Evolutionary conservation across 2,797 vertebrate species (phyloP), one percentile per base, ranked within the genome.

Genomic region (Odontamblyopus lacepedii): DNA sequence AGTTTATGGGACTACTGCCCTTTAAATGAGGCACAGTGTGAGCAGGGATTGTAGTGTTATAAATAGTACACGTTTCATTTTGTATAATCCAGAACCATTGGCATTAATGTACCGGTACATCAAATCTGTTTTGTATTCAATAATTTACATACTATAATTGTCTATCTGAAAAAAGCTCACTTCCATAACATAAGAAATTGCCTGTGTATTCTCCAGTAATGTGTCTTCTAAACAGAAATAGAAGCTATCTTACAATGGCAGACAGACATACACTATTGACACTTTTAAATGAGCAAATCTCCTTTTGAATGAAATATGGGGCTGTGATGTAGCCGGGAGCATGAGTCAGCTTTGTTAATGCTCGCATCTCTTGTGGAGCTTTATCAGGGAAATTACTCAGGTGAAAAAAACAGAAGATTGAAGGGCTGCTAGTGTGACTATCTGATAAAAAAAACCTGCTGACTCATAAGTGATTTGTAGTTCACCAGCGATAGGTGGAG

Each of bases 311-410:
- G 63, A 86, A 85, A 85, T 60, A 71, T 65, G 63, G 62, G 80
- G 77, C 87, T 80, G 71, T 70, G 79, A 79, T 86, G 77, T 73
- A 75, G 27, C 76, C 72, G 80, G 73, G 71, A 71, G 78, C 71
- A 71, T 80, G 83, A 91, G 84, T 88, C 87, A 89, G 81, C 78
- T 87, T 84, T 85, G 78, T 85, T 84, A 82, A 85, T 78, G 27
- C 80, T 76, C 77, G 41, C 71, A 72, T 79, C 76, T 80, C 77
- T 63, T 2, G 26, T 4, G 66, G 83, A 63, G 82, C 85, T 81
- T 90, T 88, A 87, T 90, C 81, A 67, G 53, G 75, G 72, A 78
- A 83, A 78, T 81, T 76, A 73, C 76, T 87, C 81, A 67, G 80
- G 75, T 74, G 56, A 72, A 79, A 82, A 80, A 67, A 23, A 57